phyloP scores from a whole-genome alignment of 2,113 vertebrate species.

The Megaceryle maxima region DNA sequence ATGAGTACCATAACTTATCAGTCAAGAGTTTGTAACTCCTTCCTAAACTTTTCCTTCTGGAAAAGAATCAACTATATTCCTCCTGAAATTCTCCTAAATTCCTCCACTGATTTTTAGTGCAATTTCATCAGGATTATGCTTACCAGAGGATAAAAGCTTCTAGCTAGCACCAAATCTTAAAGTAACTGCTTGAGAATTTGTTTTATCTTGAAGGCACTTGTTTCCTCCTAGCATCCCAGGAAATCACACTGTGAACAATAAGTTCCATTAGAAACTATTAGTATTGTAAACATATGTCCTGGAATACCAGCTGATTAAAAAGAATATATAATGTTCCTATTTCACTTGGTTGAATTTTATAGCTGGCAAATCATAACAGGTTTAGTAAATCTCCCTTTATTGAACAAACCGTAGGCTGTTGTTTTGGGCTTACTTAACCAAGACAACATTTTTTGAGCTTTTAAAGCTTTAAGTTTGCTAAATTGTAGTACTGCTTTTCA shows the following conservation, averaged over 20 bases:
- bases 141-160: not conserved
- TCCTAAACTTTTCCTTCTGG: not conserved
- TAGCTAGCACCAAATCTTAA: not conserved
- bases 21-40: not conserved
- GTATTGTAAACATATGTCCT: not conserved
- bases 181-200: not conserved
- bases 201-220: not conserved
- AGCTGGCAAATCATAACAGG: not conserved
- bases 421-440: not conserved
- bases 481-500: not conserved
- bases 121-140: not conserved
- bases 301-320: not conserved
- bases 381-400: not conserved
- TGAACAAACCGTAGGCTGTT: not conserved
- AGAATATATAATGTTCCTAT: not conserved
- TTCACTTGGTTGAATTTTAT: not conserved
- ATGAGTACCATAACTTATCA: not conserved
- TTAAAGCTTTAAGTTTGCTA: not conserved
- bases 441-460: not conserved
- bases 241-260: not conserved
- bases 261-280: not conserved
- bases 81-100: not conserved
- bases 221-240: not conserved
- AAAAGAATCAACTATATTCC: not conserved
- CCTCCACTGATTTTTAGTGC: not conserved